phyloP scores from a whole-genome alignment of 2,888 invertebrate genomes.

The Eumacrocentrus americanus region DNA sequence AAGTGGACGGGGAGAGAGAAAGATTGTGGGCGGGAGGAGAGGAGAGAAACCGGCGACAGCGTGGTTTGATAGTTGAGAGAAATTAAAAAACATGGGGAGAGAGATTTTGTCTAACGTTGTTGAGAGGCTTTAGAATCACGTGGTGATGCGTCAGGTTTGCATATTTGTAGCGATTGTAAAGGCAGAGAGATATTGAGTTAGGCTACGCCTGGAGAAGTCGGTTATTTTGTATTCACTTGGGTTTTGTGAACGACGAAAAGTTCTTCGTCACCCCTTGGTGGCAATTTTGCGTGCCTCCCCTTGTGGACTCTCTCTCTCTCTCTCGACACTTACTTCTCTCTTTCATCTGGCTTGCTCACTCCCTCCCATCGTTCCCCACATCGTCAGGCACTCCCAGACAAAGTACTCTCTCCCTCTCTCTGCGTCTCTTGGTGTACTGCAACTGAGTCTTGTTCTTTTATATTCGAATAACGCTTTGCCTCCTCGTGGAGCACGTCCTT shows the following conservation, averaged over 20 bases:
- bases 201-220: slow-evolving; percentile 25
- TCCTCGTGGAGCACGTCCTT: too few relatives aligned
- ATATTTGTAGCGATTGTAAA: slow-evolving; percentile 25
- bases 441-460: too few relatives aligned
- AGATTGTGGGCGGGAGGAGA: too few relatives aligned
- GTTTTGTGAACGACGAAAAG: slow-evolving; percentile 28
- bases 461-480: too few relatives aligned
- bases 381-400: slow-evolving; percentile 30
- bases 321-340: slow-evolving; percentile 1
- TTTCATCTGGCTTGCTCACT: slow-evolving; percentile 14
- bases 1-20: too few relatives aligned
- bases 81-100: too few relatives aligned
- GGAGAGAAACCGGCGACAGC: slow-evolving; percentile 2
- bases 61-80: too few relatives aligned
- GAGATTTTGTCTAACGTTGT: too few relatives aligned
- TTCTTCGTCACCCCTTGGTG: slow-evolving; percentile 26
- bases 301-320: background rate
- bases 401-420: slow-evolving; percentile 26
- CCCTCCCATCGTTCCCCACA: slow-evolving; percentile 14
- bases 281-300: slow-evolving; percentile 20
- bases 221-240: slow-evolving; percentile 18
- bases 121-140: slow-evolving; percentile 46
- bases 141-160: slow-evolving; percentile 50
- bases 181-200: background rate
- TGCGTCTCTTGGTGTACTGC: background rate